These are phyloP conservation scores for Lasioglossum villosulum DNA, from an alignment of 2,888 invertebrate species.

Conservation along the genomic window DNA sequence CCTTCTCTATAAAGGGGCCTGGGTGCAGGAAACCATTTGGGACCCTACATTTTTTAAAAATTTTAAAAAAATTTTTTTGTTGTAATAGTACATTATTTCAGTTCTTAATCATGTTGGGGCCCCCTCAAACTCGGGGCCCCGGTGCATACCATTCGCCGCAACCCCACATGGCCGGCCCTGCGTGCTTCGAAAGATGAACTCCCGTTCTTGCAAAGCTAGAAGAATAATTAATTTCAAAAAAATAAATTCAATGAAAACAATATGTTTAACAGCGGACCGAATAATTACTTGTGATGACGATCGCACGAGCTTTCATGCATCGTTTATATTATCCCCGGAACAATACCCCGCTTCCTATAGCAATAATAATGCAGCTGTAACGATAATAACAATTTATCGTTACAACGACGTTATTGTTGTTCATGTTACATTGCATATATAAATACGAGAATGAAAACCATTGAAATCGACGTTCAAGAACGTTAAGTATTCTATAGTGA, in stretches of 20 bases:
- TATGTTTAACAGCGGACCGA: not conserved
- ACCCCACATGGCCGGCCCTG: too few species aligned
- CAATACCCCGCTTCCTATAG: not conserved
- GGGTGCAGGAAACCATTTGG: too few species aligned
- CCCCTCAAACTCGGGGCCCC: too few species aligned
- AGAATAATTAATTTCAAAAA: not conserved
- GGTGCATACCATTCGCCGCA: too few species aligned
- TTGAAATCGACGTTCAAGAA: too few species aligned
- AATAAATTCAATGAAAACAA: too few species aligned
- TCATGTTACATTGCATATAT: not conserved
- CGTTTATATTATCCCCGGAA: not conserved
- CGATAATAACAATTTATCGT: not conserved
- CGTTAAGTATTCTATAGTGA: too few species aligned
- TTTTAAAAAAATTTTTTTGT: too few species aligned
- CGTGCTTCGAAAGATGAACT: not conserved
- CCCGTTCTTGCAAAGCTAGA: not conserved
- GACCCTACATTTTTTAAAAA: too few species aligned
- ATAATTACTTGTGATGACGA: not conserved
- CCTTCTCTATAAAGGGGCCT: too few species aligned
- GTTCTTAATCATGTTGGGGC: too few species aligned
- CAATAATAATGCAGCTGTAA: not conserved
- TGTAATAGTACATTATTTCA: too few species aligned
- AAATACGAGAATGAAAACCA: not conserved
- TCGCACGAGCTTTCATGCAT: not conserved
- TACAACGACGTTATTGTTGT: not conserved